Evolutionary conservation across 2,113 vertebrate genomes (phyloP), one percentile per base, ranked within the genome.

Genomic region (Neogobius melanostomus): DNA sequence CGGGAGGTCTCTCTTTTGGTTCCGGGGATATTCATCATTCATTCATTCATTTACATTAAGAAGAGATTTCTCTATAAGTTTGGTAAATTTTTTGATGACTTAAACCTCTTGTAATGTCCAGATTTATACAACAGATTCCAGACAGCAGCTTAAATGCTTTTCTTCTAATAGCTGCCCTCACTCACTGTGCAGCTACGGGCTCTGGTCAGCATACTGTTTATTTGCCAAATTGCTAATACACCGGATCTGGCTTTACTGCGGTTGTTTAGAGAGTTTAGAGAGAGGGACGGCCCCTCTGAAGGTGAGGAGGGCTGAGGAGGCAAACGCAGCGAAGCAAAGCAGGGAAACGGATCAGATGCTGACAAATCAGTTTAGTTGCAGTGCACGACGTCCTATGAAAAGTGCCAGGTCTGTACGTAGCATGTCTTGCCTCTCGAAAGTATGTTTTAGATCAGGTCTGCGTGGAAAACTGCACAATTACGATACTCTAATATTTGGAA

Each of bases 171-270:
- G 17, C 66, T 52, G 53, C 53, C 14, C 6, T 65, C 21, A 0
- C 54, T 59, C n/a, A 50, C 0, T 72, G 46, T 68, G 16, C 66
- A 10, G 61, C 51, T 48, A 36, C 45, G 46, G 52, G 43, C n/a
- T 17, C 42, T 49, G 63, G 7, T 7, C 28, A 65, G 52, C 36
- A 64, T 11, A 21, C 59, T 8, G 10, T 64, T 48, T 79, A 64
- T 82, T 82, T 64, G 63, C 65, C 67, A 52, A 64, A 80, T 82
- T 64, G 63, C 65, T 64, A 52, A 45, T 44, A 63, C 48, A 48
- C 53, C 53, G 48, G 69, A 66, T 66, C 6, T 68, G 62, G 61
- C 9, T 44, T 42, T 46, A 3, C 54, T 36, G 14, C 0, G n/a
- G 14, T 9, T 61, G 61, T 75, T 16, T 16, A 28, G 53, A 28